phyloP scores from a whole-genome alignment of 2,113 vertebrate genomes.

The Clupea harengus region DNA sequence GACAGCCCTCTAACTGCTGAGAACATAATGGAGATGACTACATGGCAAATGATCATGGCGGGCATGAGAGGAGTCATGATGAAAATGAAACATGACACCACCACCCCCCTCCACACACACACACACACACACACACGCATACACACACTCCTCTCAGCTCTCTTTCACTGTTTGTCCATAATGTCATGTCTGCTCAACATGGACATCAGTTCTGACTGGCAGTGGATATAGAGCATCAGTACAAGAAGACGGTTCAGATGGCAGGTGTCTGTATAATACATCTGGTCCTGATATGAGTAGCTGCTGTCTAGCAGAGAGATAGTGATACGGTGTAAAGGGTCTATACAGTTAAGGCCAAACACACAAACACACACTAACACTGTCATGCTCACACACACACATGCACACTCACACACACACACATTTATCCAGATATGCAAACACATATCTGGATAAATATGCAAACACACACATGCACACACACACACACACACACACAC shows the following conservation, averaged over 20 bases:
- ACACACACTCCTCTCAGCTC: not conserved
- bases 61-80: not conserved
- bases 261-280: too few relatives aligned
- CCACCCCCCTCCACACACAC: not conserved
- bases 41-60: not conserved
- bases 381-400: not conserved
- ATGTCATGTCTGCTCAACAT: not conserved
- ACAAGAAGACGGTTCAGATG: too few relatives aligned
- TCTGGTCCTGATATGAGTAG: too few relatives aligned
- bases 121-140: not conserved
- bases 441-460: not conserved
- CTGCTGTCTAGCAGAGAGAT: too few relatives aligned
- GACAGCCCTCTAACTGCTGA: not conserved
- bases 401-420: not conserved
- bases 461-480: slow-evolving; percentile 4
- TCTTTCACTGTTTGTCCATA: not conserved
- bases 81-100: not conserved
- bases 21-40: not conserved
- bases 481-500: slow-evolving; percentile 6
- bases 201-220: not conserved
- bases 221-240: not conserved
- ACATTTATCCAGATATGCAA: not conserved
- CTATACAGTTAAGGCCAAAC: not conserved
- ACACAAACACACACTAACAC: not conserved
- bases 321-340: too few relatives aligned